Base-by-base conservation (phyloP, 2,113 vertebrate species). In the Willisornis vidua region DNA sequence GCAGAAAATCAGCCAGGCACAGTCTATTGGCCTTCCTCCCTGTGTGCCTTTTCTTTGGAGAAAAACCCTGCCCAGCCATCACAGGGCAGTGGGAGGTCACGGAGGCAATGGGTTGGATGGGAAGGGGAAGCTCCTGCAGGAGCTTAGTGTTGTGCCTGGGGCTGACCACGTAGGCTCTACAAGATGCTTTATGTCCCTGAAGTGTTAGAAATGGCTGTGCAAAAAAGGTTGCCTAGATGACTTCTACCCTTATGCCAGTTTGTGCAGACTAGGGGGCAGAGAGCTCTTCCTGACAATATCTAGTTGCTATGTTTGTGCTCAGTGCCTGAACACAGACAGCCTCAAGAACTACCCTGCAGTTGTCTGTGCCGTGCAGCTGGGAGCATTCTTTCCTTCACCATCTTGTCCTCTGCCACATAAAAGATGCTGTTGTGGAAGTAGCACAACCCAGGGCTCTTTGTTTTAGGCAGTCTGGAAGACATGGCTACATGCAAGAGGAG, bases 1-100 rank as follows among this genome's bases (percentile, higher is more conserved):
- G 95, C 92, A 93, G 93, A 96, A 95, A 96, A 96, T 92, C 87
- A 90, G n/a, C 68, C 68, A 87, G 84, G 80, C 79, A 54, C 52
- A 67, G 71, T 28, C 4, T 2, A 61, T 70, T 54, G 23, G 59
- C 87, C 82, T 87, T 93, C 55, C 92, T 93, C 13, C 33, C 86
- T 91, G 33, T 66, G 81, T 84, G 68, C 89, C 85, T 49, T 92
- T 93, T 89, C 62, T 95, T 93, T 67, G 48, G 84, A 82, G 89
- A 75, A 83, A 86, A 84, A 26, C 12, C 55, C 61, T 93, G 43
- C n/a, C 63, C 33, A 52, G 75, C 48, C 6, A 0, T 88, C 72
- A 58, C 67, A 88, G 94, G 93, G 91, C 87, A 96, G 37, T 49
- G 82, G 59, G 68, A 95, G 96, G 87, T 96, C 94, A 94, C 0